Percentiles rank a stretch among this genome's conserved stretches.
phyloP scores from a whole-genome alignment of 2,113 vertebrate genomes.

The Diadophis punctatus region DNA sequence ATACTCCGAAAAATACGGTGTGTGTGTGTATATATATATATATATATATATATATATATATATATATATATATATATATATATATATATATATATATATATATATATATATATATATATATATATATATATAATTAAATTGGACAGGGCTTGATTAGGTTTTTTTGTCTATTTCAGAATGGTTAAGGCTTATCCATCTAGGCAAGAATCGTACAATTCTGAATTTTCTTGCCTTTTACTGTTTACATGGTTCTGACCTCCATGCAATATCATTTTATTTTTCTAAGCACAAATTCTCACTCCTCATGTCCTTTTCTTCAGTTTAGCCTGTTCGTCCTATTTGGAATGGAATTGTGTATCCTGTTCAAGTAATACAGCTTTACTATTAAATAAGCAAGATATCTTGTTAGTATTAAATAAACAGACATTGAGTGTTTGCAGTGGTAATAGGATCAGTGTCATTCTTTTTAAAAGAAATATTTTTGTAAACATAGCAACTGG shows the following conservation, averaged over 20 bases:
- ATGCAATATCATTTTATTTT: background rate
- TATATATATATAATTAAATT: background rate
- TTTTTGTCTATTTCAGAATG: background rate
- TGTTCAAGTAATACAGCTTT: background rate
- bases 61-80: background rate
- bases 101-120: background rate
- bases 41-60: background rate
- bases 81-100: background rate
- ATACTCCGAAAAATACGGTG: no score
- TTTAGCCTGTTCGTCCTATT: background rate
- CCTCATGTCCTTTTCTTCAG: background rate
- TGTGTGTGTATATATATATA: background rate
- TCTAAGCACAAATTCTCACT: background rate
- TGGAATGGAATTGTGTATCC: background rate
- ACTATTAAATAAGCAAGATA: background rate
- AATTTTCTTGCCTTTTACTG: background rate
- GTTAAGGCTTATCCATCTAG: background rate
- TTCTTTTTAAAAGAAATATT: background rate
- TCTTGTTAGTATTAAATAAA: background rate
- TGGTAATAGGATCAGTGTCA: background rate
- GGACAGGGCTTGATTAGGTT: background rate
- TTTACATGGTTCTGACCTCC: background rate
- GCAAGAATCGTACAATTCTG: background rate
- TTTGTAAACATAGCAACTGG: background rate
- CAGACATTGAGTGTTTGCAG: background rate